Evolutionary conservation across 2,888 invertebrate species (phyloP).

Genomic region (Herminia tarsipennalis): DNA sequence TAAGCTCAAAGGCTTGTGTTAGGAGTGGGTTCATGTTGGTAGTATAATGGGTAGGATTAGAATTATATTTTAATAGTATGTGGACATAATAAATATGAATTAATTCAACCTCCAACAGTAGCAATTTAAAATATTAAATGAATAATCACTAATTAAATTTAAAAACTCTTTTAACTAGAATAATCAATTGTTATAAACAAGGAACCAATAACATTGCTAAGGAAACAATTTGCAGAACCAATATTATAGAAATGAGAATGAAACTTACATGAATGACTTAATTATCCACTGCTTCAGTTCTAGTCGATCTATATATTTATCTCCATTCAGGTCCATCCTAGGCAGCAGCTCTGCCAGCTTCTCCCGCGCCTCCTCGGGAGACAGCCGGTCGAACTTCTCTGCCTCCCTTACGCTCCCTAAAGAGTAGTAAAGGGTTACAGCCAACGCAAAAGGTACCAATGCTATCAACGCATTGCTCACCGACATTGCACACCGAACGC

Average conservation of each 20-base stretch:
- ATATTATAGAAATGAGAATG: background rate
- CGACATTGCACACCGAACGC: conserved; percentile 60
- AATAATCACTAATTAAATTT: no score
- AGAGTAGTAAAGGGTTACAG: conserved; percentile 68
- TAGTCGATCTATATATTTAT: conserved; percentile 90
- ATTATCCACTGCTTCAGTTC: conserved; percentile 97
- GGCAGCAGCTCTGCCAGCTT: conserved; percentile 90
- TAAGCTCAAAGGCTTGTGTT: no score
- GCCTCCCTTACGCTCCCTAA: conserved; percentile 95
- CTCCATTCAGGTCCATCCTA: conserved; percentile 95
- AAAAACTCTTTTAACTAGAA: no score
- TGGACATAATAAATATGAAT: no score
- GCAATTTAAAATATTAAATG: no score
- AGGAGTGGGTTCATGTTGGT: no score
- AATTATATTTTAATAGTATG: no score
- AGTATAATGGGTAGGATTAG: no score
- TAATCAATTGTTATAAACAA: no score
- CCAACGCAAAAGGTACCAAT: conserved; percentile 58
- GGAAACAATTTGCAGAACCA: no score
- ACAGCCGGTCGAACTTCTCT: conserved; percentile 95
- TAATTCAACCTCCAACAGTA: no score
- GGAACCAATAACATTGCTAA: no score
- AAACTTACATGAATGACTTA: conserved; percentile 92
- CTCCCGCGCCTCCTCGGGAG: conserved; percentile 93
- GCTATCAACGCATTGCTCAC: conserved; percentile 60